Conservation (phyloP, 2,113 vertebrate species). For the Limnothrissa miodon region DNA sequence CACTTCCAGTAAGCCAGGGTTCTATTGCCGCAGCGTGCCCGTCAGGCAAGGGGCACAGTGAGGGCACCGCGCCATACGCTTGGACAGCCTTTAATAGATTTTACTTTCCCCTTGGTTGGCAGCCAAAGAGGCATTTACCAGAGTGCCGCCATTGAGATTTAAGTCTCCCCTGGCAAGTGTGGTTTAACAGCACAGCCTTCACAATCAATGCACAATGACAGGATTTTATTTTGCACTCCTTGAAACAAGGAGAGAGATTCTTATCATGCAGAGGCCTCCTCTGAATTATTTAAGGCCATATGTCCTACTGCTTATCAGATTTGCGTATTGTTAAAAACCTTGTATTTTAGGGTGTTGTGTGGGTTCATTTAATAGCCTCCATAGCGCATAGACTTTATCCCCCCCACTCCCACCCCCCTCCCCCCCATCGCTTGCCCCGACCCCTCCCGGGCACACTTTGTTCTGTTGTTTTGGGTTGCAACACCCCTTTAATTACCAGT, state of each 20-base stretch:
- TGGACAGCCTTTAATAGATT: constrained; percentile 13
- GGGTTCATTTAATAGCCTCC: not conserved
- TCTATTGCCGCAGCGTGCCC: not conserved
- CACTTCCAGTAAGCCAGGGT: not conserved
- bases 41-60: not conserved
- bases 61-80: not conserved
- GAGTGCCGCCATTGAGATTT: constrained; percentile 2
- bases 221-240: constrained; percentile 14
- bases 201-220: constrained; percentile 19
- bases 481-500: not conserved
- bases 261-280: not conserved
- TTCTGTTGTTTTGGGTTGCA: not conserved
- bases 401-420: not conserved
- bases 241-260: not conserved
- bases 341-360: not conserved
- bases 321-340: not conserved
- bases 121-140: constrained; percentile 17
- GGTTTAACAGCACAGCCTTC: constrained; percentile 11
- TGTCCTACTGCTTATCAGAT: not conserved
- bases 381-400: not conserved
- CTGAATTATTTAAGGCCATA: constrained; percentile 1
- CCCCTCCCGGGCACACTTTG: not conserved
- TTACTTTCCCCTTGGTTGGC: not conserved
- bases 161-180: constrained; percentile 7
- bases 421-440: not conserved